Evolutionary conservation across 2,888 invertebrate genomes (phyloP), one percentile per base, ranked within the genome.

Genomic region (Didymodactylos carnosus): DNA sequence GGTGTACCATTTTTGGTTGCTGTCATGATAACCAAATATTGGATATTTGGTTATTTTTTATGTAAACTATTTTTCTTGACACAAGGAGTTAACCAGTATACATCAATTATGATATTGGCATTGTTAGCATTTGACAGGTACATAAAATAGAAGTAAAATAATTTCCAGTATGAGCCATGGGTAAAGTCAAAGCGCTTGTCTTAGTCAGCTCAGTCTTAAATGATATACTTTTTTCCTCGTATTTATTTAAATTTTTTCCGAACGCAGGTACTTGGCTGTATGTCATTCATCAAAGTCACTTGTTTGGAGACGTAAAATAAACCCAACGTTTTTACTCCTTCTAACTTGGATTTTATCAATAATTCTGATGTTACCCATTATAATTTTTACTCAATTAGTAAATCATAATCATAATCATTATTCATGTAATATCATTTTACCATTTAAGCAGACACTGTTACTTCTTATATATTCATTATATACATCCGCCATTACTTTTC

Each of bases 31-130:
- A 74, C 71, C 39, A 35, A 43, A 19, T 35, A 40, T 27, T 74
- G 74, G 74, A 71, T 72, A 23, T 74, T 74, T 71, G 71, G 71
- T 29, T 39, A 46, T 4, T 72, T 72, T 62, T 13, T 39, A 19
- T 74, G 74, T 62, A 74, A 74, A 74, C 27, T 74, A 62, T 74
- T 71, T 39, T 74, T 53, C 43, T 43, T 71, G 11, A 69, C 71
- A 25, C 71, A 71, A 69, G 74, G 74, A 53, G 74, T 74, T 19
- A 74, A 74, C 71, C 74, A 74, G 46, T 74, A 53, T 46, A 74
- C 74, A 39, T 71, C 71, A 25, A 62, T 74, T 27, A 71, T 74
- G 25, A 71, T 74, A 14, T 71, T 74, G n/a, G 71, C 71, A 27
- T 40, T 74, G 27, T 71, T 74, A 19, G 53, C 74, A 43, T 74